Conservation (phyloP, 2,113 vertebrate species). For the Jaculus jaculus region DNA sequence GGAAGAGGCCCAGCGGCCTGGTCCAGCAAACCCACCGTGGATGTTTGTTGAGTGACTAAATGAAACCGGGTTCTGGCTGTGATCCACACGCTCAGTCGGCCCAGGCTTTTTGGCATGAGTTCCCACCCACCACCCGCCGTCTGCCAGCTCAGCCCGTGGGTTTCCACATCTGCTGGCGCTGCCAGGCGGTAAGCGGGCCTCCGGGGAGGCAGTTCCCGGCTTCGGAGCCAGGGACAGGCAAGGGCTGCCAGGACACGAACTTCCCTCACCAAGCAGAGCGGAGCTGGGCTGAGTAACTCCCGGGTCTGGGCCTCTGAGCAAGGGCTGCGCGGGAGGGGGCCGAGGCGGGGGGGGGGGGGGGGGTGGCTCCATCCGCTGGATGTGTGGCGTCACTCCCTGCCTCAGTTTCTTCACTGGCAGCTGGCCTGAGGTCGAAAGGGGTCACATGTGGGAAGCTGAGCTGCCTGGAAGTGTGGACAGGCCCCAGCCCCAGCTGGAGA, state of each 20-base stretch:
- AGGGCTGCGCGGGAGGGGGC: neutral
- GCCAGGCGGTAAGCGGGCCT: conserved; percentile 46
- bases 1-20: neutral
- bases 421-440: neutral
- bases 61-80: neutral
- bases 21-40: neutral
- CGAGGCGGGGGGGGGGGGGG: no score
- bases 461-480: neutral
- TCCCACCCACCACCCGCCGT: neutral
- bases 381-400: neutral
- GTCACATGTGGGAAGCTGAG: neutral
- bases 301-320: neutral
- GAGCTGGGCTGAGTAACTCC: conserved; percentile 6
- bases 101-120: neutral
- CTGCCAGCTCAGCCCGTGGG: conserved; percentile 49
- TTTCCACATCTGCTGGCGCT: conserved; percentile 54
- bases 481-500: neutral
- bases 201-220: conserved; percentile 61
- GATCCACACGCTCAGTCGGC: neutral
- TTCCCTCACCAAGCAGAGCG: neutral
- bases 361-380: neutral
- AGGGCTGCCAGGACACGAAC: conserved; percentile 42
- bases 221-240: neutral
- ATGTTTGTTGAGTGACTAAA: conserved; percentile 58
- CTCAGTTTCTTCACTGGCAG: neutral